A percentile compares a stretch with the other conserved stretches of the same genome.
phyloP scores from a whole-genome alignment of 2,797 vertebrate genomes.

The Octomys mimax region DNA sequence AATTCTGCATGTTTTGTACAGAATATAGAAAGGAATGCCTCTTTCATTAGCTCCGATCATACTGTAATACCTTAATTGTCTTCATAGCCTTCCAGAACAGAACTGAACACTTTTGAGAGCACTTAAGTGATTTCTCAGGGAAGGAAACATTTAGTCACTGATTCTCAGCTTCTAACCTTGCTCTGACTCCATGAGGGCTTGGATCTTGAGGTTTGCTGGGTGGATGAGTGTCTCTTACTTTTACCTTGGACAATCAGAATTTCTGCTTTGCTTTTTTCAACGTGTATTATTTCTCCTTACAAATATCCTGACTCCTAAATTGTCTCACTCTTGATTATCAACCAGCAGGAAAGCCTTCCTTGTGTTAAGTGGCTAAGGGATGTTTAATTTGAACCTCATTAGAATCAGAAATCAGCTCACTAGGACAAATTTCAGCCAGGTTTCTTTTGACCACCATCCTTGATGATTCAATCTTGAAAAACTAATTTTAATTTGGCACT shows the following conservation, averaged over 20 bases:
- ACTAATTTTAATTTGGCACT: background rate
- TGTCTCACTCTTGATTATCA: background rate
- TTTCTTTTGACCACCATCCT: background rate
- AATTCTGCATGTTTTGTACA: background rate
- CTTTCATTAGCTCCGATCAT: background rate
- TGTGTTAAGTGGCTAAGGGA: background rate
- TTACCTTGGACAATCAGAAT: background rate
- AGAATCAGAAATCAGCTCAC: background rate
- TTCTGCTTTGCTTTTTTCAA: background rate
- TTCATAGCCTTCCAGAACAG: background rate
- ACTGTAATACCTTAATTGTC: background rate
- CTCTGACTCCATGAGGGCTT: background rate
- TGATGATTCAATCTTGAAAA: background rate
- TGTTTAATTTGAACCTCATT: slow-evolving; percentile 36
- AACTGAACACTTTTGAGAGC: background rate
- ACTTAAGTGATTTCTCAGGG: background rate
- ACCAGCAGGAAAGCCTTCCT: background rate
- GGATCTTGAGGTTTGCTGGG: background rate
- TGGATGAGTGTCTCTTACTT: rapidly evolving
- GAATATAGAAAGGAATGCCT: background rate
- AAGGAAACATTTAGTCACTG: background rate
- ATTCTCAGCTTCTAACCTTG: background rate
- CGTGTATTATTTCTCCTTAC: background rate
- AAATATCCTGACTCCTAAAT: background rate
- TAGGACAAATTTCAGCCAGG: background rate